Percentiles rank a stretch among this genome's conserved stretches.
Conservation (phyloP, 2,888 invertebrate genomes). For the Phengaris alcon region DNA sequence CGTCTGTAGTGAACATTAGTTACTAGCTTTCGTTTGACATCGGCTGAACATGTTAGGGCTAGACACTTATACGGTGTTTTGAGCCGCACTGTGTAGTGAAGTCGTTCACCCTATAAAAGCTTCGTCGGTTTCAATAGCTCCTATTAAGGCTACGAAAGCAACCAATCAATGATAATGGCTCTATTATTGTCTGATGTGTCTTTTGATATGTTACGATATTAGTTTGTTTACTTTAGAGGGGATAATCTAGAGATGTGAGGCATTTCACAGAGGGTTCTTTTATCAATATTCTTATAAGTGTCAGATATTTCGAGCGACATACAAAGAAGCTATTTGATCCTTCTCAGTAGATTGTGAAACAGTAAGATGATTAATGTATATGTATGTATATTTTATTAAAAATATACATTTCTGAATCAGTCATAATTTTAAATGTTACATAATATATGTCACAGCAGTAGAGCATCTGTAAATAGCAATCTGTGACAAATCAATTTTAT, state of each 20-base stretch:
- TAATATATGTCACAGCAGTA: too few relatives aligned
- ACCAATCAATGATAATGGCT: not conserved
- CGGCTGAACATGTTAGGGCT: not conserved
- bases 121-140: not conserved
- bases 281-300: too few relatives aligned
- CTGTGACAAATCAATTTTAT: too few relatives aligned
- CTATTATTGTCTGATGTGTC: not conserved
- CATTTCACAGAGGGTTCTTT: too few relatives aligned
- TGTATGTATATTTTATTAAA: too few relatives aligned
- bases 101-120: not conserved
- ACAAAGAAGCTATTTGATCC: too few relatives aligned
- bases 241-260: not conserved
- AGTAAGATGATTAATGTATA: too few relatives aligned
- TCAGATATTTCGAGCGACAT: too few relatives aligned
- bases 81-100: not conserved
- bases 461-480: too few relatives aligned
- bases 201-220: not conserved
- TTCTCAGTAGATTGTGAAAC: too few relatives aligned
- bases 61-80: not conserved
- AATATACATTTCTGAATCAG: too few relatives aligned
- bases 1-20: not conserved
- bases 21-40: not conserved
- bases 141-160: not conserved
- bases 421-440: too few relatives aligned
- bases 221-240: not conserved